Evolutionary conservation across 2,888 invertebrate species (phyloP).

Genomic region (Eilema depressum): DNA sequence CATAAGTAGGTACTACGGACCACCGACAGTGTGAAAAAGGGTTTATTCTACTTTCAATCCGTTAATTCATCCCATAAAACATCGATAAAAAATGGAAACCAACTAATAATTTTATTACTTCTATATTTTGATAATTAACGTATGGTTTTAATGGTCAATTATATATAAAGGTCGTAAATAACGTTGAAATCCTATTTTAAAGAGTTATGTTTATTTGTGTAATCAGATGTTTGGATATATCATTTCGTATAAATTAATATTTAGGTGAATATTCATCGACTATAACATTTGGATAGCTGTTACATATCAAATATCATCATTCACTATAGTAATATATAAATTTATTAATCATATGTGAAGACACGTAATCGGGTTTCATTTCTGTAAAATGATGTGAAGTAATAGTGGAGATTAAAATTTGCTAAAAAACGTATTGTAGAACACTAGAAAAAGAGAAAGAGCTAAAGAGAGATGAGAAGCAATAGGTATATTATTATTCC

Average conservation of each 20-base stretch:
- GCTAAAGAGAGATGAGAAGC: background rate
- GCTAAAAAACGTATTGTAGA: background rate
- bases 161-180: slow-evolving; percentile 46
- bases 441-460: background rate
- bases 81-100: slow-evolving; percentile 20
- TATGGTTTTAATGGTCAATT: slow-evolving; percentile 48
- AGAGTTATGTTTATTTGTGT: slow-evolving; percentile 25
- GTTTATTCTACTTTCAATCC: slow-evolving; percentile 54
- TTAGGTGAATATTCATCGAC: slow-evolving; percentile 12
- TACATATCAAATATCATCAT: background rate
- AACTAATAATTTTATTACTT: slow-evolving; percentile 37
- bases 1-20: slow-evolving; percentile 62
- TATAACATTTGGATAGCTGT: background rate
- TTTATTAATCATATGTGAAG: background rate
- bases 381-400: background rate
- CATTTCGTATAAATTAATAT: slow-evolving; percentile 39
- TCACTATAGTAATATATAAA: background rate
- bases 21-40: slow-evolving; percentile 65
- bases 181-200: slow-evolving; percentile 25
- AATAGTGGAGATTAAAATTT: background rate
- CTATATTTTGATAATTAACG: slow-evolving; percentile 42
- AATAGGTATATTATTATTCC: background rate
- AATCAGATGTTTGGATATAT: slow-evolving; percentile 23
- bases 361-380: background rate
- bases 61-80: slow-evolving; percentile 13